Evolutionary conservation across 1,140 invertebrate genomes (phyloP), one percentile per base, ranked within the genome.

Genomic region (Lamellibrachia luymesi): DNA sequence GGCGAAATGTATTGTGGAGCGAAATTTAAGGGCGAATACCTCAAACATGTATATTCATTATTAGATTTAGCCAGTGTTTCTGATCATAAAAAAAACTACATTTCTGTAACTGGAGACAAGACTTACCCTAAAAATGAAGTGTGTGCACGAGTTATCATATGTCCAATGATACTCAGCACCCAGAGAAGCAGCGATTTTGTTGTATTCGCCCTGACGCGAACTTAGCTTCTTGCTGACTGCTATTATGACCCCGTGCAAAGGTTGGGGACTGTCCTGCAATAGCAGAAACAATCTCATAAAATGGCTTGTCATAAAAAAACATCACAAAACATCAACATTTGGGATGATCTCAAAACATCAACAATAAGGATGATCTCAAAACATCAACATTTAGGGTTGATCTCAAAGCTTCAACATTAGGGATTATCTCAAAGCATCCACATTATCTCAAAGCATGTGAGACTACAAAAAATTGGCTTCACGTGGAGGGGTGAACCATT

Each of bases 91-190:
- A 56, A 7, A 56, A 56, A 52, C 51, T 56, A 56, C 6, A 56
- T 56, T 13, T 7, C 52, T 7, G 6, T 4, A 93, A 80, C 64
- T 80, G 13, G 6, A 22, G 64, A 17, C 13, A 22, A 10, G 64
- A 92, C 94, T 51, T 94, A 96, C 96, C 95, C 96, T 95, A 93
- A 96, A 97, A 38, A 97, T 95, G 94, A 96, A 96, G 94, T 97
- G 97, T 7, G 97, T 97, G 93, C 96, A 96, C 10, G 94, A 93
- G 22, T 91, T 93, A 64, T 95, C 95, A 93, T 96, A 96, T 0
- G 95, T 95, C 96, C 96, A 96, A n/a, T 95, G 94, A 94, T 96
- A 96, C 50, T 96, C 95, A 6, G 96, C 96, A n/a, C 96, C 96
- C n/a, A 97, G 94, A 13, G 94, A 94, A 2, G 94, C 93, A 17